phyloP scores from a whole-genome alignment of 2,888 invertebrate genomes.

The Dermolepida albohirtum region DNA sequence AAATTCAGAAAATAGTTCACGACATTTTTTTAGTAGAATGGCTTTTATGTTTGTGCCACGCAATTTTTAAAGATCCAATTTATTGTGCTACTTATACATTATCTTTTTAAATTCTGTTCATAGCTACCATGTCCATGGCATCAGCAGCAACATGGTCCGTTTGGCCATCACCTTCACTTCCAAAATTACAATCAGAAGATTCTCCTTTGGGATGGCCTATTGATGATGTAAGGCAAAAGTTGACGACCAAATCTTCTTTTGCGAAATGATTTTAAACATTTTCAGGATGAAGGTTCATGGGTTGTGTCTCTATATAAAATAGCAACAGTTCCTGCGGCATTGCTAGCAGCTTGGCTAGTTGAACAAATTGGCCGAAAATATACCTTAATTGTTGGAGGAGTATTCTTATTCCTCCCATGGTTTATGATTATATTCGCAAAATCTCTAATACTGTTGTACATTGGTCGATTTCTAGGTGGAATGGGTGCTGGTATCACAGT shows the following conservation, averaged over 20 bases:
- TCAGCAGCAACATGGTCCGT: no score
- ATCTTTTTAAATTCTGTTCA: neutral
- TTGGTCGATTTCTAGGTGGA: conserved; percentile 75
- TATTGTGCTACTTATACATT: no score
- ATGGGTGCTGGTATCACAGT: conserved; percentile 73
- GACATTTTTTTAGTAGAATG: no score
- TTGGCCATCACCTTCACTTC: no score
- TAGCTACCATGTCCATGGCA: neutral
- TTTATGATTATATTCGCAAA: conserved; percentile 52
- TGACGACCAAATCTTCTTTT: no score
- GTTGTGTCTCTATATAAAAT: conserved; percentile 59
- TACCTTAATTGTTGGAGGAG: conserved; percentile 66
- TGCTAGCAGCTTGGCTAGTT: conserved; percentile 69
- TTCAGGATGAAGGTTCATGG: conserved; percentile 65
- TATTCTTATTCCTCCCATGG: conserved; percentile 70
- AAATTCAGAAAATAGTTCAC: no score
- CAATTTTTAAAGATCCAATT: no score
- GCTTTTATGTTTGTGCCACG: no score
- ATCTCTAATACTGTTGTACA: conserved; percentile 67
- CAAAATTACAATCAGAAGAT: no score
- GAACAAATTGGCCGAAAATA: conserved; percentile 70
- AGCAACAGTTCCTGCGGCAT: conserved; percentile 69
- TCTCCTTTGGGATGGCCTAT: no score
- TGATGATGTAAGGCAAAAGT: no score
- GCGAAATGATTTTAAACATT: no score